Evolutionary conservation across 2,113 vertebrate genomes (phyloP).

Genomic region (Coreoperca whiteheadi): DNA sequence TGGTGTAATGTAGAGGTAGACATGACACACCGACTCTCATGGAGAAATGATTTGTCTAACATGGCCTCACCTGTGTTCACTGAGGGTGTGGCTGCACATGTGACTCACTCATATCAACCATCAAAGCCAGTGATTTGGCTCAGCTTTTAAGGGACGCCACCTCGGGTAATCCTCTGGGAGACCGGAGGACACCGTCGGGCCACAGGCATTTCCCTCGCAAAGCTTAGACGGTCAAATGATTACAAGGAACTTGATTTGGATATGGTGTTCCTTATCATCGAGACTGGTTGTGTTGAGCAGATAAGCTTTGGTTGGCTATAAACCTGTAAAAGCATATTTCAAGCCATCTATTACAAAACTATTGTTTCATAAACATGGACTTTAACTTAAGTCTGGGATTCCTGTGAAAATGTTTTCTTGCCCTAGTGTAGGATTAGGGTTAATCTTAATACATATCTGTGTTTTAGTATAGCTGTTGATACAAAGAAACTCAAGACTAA

Average conservation of each 20-base stretch:
- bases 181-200: conserved; percentile 31
- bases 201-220: conserved; percentile 49
- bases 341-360: not conserved
- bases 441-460: not conserved
- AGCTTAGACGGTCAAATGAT: conserved; percentile 73
- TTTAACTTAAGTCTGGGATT: not conserved
- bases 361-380: not conserved
- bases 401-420: not conserved
- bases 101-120: conserved; percentile 64
- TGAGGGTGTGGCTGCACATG: conserved; percentile 63
- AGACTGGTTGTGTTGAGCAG: not conserved
- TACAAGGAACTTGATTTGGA: conserved; percentile 49
- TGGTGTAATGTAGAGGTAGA: conserved; percentile 16
- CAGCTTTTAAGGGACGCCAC: conserved; percentile 55
- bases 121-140: conserved; percentile 52
- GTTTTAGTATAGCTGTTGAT: not conserved
- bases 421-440: not conserved
- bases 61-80: conserved; percentile 55
- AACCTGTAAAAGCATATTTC: conserved; percentile 7
- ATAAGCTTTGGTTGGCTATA: not conserved
- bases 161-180: conserved; percentile 60
- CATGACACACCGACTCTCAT: conserved; percentile 34
- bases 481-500: not conserved
- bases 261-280: conserved; percentile 20
- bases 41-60: conserved; percentile 36